Percentiles rank a stretch among this genome's conserved stretches.
Conservation (phyloP, 2,888 invertebrate species). For the Graphium colonna region DNA sequence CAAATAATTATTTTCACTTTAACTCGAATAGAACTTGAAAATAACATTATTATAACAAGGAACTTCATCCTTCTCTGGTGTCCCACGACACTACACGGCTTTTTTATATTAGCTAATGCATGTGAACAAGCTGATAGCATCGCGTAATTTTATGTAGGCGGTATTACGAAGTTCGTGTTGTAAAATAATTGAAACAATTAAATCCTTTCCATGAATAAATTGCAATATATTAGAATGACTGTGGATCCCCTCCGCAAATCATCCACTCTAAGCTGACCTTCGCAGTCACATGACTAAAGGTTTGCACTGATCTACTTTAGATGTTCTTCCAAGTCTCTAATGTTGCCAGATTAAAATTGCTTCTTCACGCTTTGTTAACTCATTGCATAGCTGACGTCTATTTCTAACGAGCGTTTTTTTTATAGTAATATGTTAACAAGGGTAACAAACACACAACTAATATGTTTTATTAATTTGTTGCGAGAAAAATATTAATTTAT, state of each 20-base stretch:
- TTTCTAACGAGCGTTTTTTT: not conserved
- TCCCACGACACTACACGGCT: too few species aligned
- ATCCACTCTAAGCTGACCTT: constrained; percentile 45
- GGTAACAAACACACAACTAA: too few species aligned
- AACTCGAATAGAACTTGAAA: too few species aligned
- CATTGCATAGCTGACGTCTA: not conserved
- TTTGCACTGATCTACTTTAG: constrained; percentile 57
- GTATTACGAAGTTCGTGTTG: not conserved
- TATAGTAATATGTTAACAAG: not conserved
- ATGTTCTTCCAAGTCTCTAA: constrained; percentile 31
- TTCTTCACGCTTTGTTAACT: constrained; percentile 12
- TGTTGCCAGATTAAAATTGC: constrained; percentile 9
- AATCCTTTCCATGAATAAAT: not conserved
- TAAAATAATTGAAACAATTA: not conserved
- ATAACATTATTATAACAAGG: too few species aligned
- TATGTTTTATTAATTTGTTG: too few species aligned
- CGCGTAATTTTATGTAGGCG: too few species aligned
- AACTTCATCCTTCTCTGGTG: too few species aligned
- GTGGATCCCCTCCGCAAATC: constrained; percentile 7
- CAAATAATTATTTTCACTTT: too few species aligned
- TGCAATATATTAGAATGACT: not conserved
- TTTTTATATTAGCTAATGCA: constrained; percentile 7
- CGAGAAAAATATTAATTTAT: not conserved
- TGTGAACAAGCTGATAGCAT: not conserved
- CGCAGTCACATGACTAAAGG: constrained; percentile 60